A percentile compares a stretch with the other conserved stretches of the same genome.
Evolutionary conservation across 1,140 invertebrate species (phyloP).

Genomic region (Drosophila pectinifera): DNA sequence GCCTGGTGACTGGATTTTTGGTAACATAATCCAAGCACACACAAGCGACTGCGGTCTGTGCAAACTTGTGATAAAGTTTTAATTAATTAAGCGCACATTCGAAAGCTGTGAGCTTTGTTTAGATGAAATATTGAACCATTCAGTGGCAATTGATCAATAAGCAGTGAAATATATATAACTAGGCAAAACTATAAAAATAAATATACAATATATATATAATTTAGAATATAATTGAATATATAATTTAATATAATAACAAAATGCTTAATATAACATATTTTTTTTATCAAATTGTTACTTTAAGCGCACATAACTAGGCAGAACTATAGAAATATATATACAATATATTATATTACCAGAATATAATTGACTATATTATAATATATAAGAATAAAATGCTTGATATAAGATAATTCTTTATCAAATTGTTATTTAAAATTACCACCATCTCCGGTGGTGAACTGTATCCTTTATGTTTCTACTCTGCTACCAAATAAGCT

Average conservation of each 20-base stretch:
- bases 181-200: neutral
- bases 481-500: slow-evolving; percentile 17
- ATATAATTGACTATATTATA: too few species aligned
- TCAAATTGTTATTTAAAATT: too few species aligned
- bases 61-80: slow-evolving; percentile 61
- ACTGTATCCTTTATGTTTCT: slow-evolving; percentile 21
- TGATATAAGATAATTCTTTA: too few species aligned
- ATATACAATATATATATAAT: too few species aligned
- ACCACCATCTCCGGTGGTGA: too few species aligned
- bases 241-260: too few species aligned
- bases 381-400: too few species aligned
- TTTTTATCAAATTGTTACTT: too few species aligned
- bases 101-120: neutral
- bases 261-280: too few species aligned
- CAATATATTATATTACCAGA: too few species aligned
- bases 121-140: slow-evolving; percentile 2
- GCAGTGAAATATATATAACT: neutral
- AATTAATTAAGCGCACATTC: slow-evolving; percentile 63
- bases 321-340: neutral
- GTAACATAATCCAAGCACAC: slow-evolving; percentile 41
- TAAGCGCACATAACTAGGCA: neutral
- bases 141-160: slow-evolving; percentile 5
- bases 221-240: too few species aligned
- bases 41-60: slow-evolving; percentile 13
- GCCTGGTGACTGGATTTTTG: slow-evolving; percentile 38